Evolutionary conservation across 1,140 invertebrate genomes (phyloP).

Genomic region (Mamestra configurata): DNA sequence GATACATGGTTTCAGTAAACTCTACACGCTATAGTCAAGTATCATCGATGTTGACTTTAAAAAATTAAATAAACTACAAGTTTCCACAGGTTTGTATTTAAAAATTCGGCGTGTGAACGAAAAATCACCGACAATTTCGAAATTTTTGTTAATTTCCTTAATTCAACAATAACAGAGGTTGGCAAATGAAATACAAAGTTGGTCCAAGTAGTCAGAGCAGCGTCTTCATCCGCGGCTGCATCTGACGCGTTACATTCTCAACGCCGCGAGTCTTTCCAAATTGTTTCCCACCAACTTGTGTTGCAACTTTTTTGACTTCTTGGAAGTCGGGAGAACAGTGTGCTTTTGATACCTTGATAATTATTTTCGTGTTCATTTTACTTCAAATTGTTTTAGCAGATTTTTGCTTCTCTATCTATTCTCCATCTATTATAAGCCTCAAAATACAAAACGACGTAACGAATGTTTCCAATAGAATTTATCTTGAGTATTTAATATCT

Average conservation of each 20-base stretch:
- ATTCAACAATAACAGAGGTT: too few species aligned
- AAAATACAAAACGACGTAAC: too few species aligned
- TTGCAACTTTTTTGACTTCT: conserved; percentile 12
- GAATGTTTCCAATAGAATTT: background rate
- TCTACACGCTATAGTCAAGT: too few species aligned
- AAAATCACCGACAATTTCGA: too few species aligned
- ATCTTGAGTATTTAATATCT: background rate
- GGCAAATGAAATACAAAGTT: background rate
- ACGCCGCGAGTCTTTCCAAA: conserved; percentile 20
- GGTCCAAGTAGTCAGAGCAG: background rate
- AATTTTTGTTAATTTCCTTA: too few species aligned
- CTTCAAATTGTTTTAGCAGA: background rate
- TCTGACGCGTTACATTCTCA: background rate
- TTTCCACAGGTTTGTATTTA: too few species aligned
- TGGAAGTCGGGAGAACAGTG: background rate
- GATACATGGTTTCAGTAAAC: too few species aligned
- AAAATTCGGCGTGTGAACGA: too few species aligned
- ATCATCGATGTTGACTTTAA: too few species aligned
- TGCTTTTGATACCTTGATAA: conserved; percentile 26
- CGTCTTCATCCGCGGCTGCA: conserved; percentile 24
- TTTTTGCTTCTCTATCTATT: too few species aligned
- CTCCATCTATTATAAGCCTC: too few species aligned
- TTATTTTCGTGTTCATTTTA: conserved; percentile 5
- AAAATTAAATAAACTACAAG: too few species aligned
- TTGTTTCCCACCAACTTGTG: conserved; percentile 24